These are phyloP conservation scores for Lithosia quadra DNA, from an alignment of 2,888 invertebrate species.

Conservation along the genomic window DNA sequence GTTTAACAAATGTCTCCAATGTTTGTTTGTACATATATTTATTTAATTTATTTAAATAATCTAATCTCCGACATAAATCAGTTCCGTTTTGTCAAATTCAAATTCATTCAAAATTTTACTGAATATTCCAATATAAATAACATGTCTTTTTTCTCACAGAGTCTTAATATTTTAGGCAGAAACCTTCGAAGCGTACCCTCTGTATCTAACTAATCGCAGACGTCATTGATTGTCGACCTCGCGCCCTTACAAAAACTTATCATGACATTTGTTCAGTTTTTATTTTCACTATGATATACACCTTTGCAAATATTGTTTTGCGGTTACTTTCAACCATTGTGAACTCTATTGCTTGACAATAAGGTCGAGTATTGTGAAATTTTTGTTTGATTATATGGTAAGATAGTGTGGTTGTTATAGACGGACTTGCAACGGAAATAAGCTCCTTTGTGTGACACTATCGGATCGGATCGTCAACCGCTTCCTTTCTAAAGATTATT, in stretches of 20 bases:
- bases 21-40: not conserved
- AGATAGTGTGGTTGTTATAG: constrained; percentile 70
- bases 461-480: constrained; percentile 82
- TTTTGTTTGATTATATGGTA: constrained; percentile 48
- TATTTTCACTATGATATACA: constrained; percentile 81
- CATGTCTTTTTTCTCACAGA: constrained; percentile 51
- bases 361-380: constrained; percentile 51
- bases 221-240: constrained; percentile 80
- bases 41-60: not conserved
- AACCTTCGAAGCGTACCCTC: constrained; percentile 38
- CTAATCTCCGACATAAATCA: not conserved
- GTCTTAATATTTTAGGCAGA: constrained; percentile 53
- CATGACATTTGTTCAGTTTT: constrained; percentile 84
- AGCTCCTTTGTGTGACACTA: constrained; percentile 84
- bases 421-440: constrained; percentile 81
- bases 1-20: too few relatives aligned
- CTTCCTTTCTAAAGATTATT: constrained; percentile 84
- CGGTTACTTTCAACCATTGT: constrained; percentile 13
- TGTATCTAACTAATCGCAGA: constrained; percentile 63
- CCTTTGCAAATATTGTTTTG: constrained; percentile 65
- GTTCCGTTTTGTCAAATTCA: not conserved
- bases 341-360: constrained; percentile 27
- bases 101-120: too few relatives aligned
- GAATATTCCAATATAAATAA: not conserved
- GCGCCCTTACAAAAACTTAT: constrained; percentile 85